Evolutionary conservation across 2,888 invertebrate species (phyloP), one percentile per base, ranked within the genome.

Genomic region (Silvanus unidentatus): DNA sequence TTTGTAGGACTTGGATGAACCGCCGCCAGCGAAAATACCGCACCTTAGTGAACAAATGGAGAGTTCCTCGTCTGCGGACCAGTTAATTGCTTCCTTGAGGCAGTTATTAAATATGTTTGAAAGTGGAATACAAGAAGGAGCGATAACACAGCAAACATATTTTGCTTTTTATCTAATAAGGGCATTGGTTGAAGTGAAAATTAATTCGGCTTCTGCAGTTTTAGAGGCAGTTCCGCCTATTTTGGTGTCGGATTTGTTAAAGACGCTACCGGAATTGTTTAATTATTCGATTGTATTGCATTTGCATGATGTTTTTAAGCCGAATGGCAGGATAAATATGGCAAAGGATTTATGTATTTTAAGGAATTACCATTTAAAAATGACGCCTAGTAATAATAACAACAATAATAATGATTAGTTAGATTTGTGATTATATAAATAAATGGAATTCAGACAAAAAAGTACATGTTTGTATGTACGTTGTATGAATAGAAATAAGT

Each of bases 281-380:
- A 81, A 80, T 50, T 85, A 84, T 49, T 80, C 83, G 51, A 73
- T 90, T 43, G 75, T 90, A 48, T 72, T 90, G 39, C 79, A 86
- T 62, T 73, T 90, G 48, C 89, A 94, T 68, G 92, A 93, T 70
- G 76, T 92, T 39, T 78, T 82, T 40, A 81, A 83, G 13, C 71
- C 79, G 13, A 77, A 80, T 42, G 92, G 94, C 1, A 78, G 93
- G 44, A 88, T 88, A 65, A 83, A 88, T 45, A 90, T 91, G 42
- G 90, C 93, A 1, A 81, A 90, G 61, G 92, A 92, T 70, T 74
- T 95, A 46, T 92, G 93, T 68, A 79, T 93, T 62, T 77, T 90
- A 60, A 78, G 90, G 50, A 91, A 91, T 72, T 87, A 89, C 75
- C 78, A 81, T 57, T 72, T 88, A 27, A 77, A 79, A 60, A 66